phyloP scores from a whole-genome alignment of 2,113 vertebrate species.

The Leiothrix lutea region DNA sequence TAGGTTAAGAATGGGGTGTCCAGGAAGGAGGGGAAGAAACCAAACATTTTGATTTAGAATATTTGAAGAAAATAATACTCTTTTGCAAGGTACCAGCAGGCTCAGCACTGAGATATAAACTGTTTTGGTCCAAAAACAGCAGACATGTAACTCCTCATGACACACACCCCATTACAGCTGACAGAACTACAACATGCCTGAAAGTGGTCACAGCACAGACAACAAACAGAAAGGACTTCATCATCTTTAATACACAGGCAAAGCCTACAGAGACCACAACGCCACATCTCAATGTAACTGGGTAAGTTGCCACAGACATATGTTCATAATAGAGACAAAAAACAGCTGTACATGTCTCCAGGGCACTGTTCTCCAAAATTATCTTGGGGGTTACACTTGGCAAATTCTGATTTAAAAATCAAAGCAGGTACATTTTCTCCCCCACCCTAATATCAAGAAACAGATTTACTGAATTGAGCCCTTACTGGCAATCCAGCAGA shows the following conservation, averaged over 20 bases:
- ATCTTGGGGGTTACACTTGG: background rate
- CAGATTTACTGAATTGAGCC: background rate
- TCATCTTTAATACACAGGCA: constrained; percentile 23
- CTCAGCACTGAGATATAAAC: background rate
- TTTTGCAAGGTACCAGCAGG: background rate
- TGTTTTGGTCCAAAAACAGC: background rate
- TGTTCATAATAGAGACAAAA: background rate
- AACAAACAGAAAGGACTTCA: background rate
- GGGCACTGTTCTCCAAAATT: background rate
- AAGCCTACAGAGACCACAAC: background rate
- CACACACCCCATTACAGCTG: background rate
- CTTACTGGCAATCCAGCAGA: background rate
- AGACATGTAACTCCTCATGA: background rate
- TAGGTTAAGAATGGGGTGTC: background rate
- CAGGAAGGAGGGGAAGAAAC: background rate
- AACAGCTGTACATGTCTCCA: background rate
- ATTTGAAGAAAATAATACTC: background rate
- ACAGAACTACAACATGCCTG: background rate
- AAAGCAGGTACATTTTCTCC: background rate
- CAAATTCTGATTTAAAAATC: constrained; percentile 13
- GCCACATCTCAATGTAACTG: background rate
- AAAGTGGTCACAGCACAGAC: background rate
- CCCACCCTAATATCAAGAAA: background rate
- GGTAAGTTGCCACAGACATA: background rate
- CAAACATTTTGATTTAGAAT: background rate